Percentiles rank a stretch among this genome's conserved stretches.
These are phyloP conservation scores for Tetramorium simillimum DNA, from an alignment of 1,140 invertebrate genomes.

Conservation along the genomic window DNA sequence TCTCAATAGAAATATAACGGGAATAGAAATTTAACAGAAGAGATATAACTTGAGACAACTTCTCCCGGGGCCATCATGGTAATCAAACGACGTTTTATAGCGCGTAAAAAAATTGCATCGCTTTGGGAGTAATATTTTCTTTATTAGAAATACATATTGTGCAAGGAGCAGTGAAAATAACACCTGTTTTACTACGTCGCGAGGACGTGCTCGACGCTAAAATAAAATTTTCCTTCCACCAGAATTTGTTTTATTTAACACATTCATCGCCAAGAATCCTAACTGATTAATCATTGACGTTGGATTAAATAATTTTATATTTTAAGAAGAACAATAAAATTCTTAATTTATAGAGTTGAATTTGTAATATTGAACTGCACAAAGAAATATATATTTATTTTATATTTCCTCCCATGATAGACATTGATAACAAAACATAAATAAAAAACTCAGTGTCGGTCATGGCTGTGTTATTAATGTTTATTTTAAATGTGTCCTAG, in stretches of 20 bases:
- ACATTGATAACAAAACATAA: no score
- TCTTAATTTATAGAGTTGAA: no score
- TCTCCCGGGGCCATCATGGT: not conserved
- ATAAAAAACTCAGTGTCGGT: no score
- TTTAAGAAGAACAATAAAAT: no score
- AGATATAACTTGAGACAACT: constrained; percentile 1
- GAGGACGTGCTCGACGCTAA: not conserved
- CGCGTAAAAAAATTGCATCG: not conserved
- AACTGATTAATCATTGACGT: no score
- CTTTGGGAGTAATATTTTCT: not conserved
- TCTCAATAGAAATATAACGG: not conserved
- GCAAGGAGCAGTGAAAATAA: not conserved
- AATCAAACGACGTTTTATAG: constrained; percentile 24
- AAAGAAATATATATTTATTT: no score
- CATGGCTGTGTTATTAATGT: not conserved
- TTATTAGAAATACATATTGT: not conserved
- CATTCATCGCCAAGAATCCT: no score
- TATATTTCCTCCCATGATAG: no score
- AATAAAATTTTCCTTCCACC: not conserved
- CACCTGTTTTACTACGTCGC: not conserved
- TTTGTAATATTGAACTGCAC: no score
- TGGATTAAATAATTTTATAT: no score
- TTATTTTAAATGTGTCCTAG: not conserved
- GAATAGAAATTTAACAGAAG: not conserved
- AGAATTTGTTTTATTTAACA: no score